Evolutionary conservation across 1,140 invertebrate genomes (phyloP).

Genomic region (Mactra quadrangularis): DNA sequence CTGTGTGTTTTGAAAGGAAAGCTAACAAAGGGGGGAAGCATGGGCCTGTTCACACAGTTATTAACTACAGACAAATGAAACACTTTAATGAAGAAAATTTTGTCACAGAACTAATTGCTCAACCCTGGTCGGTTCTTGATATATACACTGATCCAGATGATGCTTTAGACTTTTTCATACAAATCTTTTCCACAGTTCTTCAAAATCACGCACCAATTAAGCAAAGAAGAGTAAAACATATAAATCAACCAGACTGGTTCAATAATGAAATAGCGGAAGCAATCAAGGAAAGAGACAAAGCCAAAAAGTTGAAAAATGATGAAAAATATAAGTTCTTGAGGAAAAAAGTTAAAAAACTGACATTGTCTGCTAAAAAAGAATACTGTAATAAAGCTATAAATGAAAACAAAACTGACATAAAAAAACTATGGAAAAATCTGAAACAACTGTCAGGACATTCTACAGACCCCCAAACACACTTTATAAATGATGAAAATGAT

Average conservation of each 20-base stretch:
- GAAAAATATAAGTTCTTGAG: background rate
- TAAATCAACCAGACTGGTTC: constrained; percentile 21
- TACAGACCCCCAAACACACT: background rate
- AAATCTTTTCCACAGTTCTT: background rate
- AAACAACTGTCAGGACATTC: background rate
- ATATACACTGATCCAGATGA: background rate
- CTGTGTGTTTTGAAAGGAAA: background rate
- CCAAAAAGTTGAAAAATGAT: background rate
- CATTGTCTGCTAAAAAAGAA: no score
- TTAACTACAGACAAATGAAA: background rate
- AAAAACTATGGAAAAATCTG: constrained; percentile 2
- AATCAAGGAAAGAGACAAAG: background rate
- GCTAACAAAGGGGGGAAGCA: no score
- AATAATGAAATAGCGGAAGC: background rate
- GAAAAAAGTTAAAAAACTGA: background rate
- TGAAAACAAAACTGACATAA: no score
- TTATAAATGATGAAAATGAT: background rate
- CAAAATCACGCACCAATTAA: background rate
- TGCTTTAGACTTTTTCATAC: background rate
- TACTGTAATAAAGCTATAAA: no score
- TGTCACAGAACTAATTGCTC: background rate
- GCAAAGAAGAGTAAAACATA: constrained; percentile 1
- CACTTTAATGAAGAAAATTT: constrained; percentile 10
- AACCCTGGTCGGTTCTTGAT: constrained; percentile 2
- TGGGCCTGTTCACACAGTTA: background rate